Conservation (phyloP, 2,113 vertebrate species). For the Scomber scombrus region DNA sequence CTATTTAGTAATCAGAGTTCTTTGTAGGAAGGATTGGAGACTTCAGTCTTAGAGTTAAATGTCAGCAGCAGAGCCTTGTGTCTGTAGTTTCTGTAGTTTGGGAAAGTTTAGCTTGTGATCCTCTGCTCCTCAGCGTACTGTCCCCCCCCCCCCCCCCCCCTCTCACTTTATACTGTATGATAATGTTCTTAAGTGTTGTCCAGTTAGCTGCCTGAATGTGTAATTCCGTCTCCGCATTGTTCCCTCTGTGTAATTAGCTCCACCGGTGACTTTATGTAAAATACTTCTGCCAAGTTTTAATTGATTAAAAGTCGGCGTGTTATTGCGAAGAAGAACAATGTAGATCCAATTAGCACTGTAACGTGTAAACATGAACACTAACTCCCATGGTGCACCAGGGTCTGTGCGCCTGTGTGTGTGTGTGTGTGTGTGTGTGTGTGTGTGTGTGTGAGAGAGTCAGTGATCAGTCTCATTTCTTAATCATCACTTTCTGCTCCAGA, state of each 20-base stretch:
- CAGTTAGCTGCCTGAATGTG: conserved; percentile 15
- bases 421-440: conserved; percentile 44
- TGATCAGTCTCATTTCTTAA: conserved; percentile 88
- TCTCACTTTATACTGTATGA: not conserved
- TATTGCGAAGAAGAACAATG: conserved; percentile 61
- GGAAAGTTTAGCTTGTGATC: no score
- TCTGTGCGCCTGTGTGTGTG: conserved; percentile 16
- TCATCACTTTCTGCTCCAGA: conserved; percentile 90
- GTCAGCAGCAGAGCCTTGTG: no score
- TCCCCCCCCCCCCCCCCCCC: no score
- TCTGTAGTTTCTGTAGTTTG: no score
- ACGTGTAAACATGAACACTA: conserved; percentile 73
- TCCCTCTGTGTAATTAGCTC: conserved; percentile 64
- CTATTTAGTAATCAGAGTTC: no score
- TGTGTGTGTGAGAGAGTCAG: conserved; percentile 38
- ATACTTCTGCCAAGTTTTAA: conserved; percentile 70
- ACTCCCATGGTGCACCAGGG: conserved; percentile 67
- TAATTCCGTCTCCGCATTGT: conserved; percentile 13
- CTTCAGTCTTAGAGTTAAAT: no score
- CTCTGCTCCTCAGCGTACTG: no score
- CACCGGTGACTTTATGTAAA: conserved; percentile 67
- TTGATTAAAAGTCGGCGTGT: conserved; percentile 74
- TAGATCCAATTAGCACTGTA: conserved; percentile 72
- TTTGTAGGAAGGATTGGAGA: no score
- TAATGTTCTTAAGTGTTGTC: not conserved